Base-by-base conservation (phyloP, 2,888 invertebrate species). In the Nomada flava region DNA sequence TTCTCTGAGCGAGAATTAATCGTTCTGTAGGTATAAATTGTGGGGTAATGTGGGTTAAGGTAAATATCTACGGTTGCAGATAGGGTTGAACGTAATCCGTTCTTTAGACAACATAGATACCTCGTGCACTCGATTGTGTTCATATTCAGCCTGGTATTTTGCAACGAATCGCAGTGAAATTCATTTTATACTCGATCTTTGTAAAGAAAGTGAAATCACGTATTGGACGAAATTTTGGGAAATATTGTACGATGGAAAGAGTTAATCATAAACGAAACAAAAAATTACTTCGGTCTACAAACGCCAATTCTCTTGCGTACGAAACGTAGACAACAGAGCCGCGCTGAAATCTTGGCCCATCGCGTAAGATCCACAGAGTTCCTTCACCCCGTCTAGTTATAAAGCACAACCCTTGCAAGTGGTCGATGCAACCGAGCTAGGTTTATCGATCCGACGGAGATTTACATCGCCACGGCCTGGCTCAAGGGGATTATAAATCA, bases 371-470 rank as follows among this genome's bases (percentile, higher is more conserved):
- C 78, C 82, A 73, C 65, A 62, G 90, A 90, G 92, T 91, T 93
- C 90, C 88, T 93, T 92, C 88, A 93, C 92, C 92, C 88, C 89
- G 81, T 83, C 80, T 84, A 86, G 86, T 85, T 90, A 87, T 88
- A 91, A 91, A 89, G 88, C 89, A 87, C 89, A 84, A 85, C 89
- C 89, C 89, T 89, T 79, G 85, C 67, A 76, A 75, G 82, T 83
- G 86, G 88, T 84, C 88, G 86, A 88, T 86, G 85, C 79, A 78
- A 86, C 82, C 84, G 72, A 73, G 86, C 73, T 79, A 82, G 82
- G 82, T 86, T 89, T 93, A 93, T 93, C 92, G 93, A 93, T 93
- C 93, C 84, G 71, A 70, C 69, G 78, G 84, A 88, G 91, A 93
- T 93, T 93, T 93, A 90, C 92, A 92, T 93, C 87, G 87, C 83